Evolutionary conservation across 2,113 vertebrate genomes (phyloP), one percentile per base, ranked within the genome.

Genomic region (Onychostruthus taczanowskii): DNA sequence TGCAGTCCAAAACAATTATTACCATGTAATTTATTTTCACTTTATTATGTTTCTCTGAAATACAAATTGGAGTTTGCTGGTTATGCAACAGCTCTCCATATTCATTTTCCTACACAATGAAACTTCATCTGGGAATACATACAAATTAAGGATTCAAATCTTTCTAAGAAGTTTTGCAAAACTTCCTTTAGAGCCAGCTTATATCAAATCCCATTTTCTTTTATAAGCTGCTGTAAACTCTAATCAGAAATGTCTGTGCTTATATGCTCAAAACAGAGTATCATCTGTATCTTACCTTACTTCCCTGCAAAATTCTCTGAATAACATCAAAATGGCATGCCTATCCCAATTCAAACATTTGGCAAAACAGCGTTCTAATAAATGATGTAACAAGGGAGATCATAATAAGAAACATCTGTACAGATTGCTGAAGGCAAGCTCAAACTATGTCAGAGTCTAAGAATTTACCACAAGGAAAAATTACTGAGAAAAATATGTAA

Each of bases 371-470:
- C 47, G 28, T 83, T 81, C 83, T 79, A 94, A 94, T 96, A 93
- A 96, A 94, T 92, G 87, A 88, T 93, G 89, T 89, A 96, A 94
- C 47, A 90, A 79, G 78, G 80, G 93, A 94, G 41, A 89, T 82
- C 43, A 74, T 94, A 96, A 96, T 83, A 87, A 92, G 92, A 83
- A 96, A 92, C 75, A 96, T 84, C 80, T 87, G 62, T 31, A 77
- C 56, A n/a, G 56, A 59, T 64, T 92, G 90, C 95, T 93, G 49
- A 96, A 95, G 85, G 89, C 84, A 92, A 92, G 17, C 47, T 94
- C 47, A 52, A 94, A 91, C 43, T 33, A 73, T 91, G 91, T 95
- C 63, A 93, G 61, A 92, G 68, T 95, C 96, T 95, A 92, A 95
- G 75, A 87, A 93, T 93, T 70, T 86, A 93, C 92, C 86, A 61